Conservation (phyloP, 2,113 vertebrate genomes). For the Bos javanicus region DNA sequence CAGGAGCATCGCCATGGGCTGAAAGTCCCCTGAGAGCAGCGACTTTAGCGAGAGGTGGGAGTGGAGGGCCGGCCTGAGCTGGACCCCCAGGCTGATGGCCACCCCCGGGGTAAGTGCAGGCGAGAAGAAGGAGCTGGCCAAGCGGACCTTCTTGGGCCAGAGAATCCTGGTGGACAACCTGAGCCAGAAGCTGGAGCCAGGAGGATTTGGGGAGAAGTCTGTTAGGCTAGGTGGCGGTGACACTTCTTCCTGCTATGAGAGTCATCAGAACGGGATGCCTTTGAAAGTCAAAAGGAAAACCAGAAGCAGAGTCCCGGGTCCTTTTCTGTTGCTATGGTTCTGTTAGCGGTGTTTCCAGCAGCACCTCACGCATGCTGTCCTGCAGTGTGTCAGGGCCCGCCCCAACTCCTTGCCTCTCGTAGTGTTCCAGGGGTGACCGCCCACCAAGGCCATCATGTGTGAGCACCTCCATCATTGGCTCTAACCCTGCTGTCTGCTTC, state of each 20-base stretch:
- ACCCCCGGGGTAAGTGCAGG: conserved; percentile 79
- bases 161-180: conserved; percentile 93
- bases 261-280: conserved; percentile 84
- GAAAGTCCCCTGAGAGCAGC: conserved; percentile 88
- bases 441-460: background rate
- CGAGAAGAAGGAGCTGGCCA: conserved; percentile 95
- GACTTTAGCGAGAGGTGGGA: conserved; percentile 94
- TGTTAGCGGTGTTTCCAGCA: background rate
- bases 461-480: background rate
- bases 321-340: background rate
- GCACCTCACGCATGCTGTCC: conserved; percentile 42
- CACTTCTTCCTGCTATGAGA: conserved; percentile 82
- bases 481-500: background rate
- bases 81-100: conserved; percentile 82
- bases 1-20: conserved; percentile 79
- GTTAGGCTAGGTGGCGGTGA: conserved; percentile 84
- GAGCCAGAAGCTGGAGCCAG: conserved; percentile 91
- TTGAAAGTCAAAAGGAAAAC: conserved; percentile 90
- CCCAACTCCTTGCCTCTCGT: background rate
- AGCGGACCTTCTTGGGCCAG: conserved; percentile 97
- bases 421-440: background rate
- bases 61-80: conserved; percentile 82
- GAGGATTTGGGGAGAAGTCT: conserved; percentile 85
- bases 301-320: background rate
- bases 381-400: background rate